Base-by-base conservation (phyloP, 2,113 vertebrate genomes). In the Xiphophorus hellerii region DNA sequence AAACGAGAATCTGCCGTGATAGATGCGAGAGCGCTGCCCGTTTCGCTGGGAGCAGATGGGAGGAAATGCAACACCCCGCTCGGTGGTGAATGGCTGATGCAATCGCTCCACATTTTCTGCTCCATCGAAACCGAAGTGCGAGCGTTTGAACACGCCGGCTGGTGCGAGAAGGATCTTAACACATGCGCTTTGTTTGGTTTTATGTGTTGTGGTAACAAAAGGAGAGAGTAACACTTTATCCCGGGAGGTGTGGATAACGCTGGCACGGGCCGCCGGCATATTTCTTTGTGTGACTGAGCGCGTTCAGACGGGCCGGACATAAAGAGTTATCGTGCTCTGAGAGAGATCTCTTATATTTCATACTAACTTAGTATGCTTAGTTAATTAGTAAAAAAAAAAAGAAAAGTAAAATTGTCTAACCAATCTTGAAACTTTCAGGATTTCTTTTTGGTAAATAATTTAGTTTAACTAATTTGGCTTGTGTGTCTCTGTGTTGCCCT, bases 41-140 rank as follows among this genome's bases (percentile, higher is more conserved):
- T 87, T 85, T 83, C 72, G 66, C 80, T 81, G 48, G 72, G 76
- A 89, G 84, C 84, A 89, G 84, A 87, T 88, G 85, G 90, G 72
- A 78, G 78, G 82, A 80, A 87, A 82, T 2, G 17, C 71, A 75
- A 86, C 79, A 78, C 78, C 44, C 78, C 81, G 81, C 83, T 89
- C 76, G 82, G 73, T 74, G 80, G 78, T 54, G 80, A 87, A 83
- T 33, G 73, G 60, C 81, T 90, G 89, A 85, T 84, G 77, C 87
- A 76, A 88, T 84, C n/a, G 42, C 48, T 62, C 68, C 12, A 0
- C 60, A 82, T 90, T 85, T 87, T 82, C 85, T 73, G 85, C 87
- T 85, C 80, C 78, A 71, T 87, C 80, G 82, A 37, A 62, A 79
- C 82, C 74, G 82, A 77, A 80, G 66, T 28, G 69, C 48, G 63